phyloP scores from a whole-genome alignment of 2,888 invertebrate genomes.

The Chironomus riparius region DNA sequence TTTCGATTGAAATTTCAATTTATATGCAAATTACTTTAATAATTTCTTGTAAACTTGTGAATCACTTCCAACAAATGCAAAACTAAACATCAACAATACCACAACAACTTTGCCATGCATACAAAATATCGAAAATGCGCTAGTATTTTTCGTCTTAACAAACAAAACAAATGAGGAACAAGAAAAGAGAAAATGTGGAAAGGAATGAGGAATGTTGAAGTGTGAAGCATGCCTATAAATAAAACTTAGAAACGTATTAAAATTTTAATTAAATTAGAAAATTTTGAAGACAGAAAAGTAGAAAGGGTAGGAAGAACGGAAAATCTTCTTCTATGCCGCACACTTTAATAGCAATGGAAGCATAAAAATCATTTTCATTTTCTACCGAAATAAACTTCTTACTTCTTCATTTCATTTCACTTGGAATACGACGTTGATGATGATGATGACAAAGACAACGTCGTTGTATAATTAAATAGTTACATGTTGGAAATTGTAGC shows the following conservation, averaged over 20 bases:
- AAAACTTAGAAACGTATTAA: conserved; percentile 27
- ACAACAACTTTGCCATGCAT: no score
- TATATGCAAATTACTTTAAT: no score
- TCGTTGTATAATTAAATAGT: background rate
- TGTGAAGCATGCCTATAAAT: conserved; percentile 18
- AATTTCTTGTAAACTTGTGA: no score
- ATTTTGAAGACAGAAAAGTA: background rate
- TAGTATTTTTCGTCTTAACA: no score
- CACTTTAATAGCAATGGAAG: background rate
- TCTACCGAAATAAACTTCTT: background rate
- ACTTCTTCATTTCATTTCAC: background rate
- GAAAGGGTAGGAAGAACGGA: no score
- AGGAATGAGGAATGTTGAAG: background rate
- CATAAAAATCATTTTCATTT: background rate
- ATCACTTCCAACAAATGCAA: no score
- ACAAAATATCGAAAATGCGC: no score
- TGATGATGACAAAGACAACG: background rate
- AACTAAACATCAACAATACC: no score
- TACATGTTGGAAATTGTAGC: background rate
- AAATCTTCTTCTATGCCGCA: conserved; percentile 14
- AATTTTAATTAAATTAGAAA: conserved; percentile 27
- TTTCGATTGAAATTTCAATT: no score
- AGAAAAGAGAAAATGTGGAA: no score
- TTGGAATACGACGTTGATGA: background rate
- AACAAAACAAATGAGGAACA: background rate